Base-by-base conservation (phyloP, 2,113 vertebrate species). In the Paramisgurnus dabryanus region DNA sequence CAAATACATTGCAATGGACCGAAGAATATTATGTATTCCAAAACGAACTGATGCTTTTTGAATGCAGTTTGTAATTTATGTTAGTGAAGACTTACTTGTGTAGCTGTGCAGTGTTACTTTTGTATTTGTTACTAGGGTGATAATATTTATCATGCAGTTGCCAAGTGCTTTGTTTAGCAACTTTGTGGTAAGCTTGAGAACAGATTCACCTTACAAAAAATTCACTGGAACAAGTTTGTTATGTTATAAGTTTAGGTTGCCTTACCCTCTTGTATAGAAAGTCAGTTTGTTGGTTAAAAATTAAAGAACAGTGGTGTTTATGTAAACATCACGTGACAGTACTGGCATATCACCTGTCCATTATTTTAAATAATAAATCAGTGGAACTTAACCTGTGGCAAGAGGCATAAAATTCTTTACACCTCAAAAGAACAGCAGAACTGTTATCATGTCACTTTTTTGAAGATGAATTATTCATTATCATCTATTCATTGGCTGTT, bases 381-480 rank as follows among this genome's bases (percentile, higher is more conserved):
- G 3, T 8, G 7, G 18, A 65, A 60, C 74, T 50, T 66, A 65
- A 75, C 40, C 17, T 10, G 34, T 72, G 60, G 61, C 6, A 9
- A 50, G 18, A 8, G 45, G 63, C 67, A 67, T 82, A 0, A 73
- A 82, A 78, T 67, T 45, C 43, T 57, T 75, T 79, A 34, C 70
- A 69, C 69, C 55, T 69, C 15, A 6, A 75, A 69, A 13, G 3
- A 79, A 22, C 65, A 67, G n/a, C 34, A 39, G 45, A 47, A 8
- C 39, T 50, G 55, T n/a, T 34, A 13, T 74, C 53, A 55, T 67
- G 61, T 73, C 72, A 81, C 41, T 39, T n/a, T 27, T 68, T n/a
- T n/a, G n/a, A n/a, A n/a, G n/a, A 69, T 80, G 3, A 73, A 80
- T 80, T 2, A 73, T 80, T 34, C 47, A 58, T 34, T 50, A 55